Evolutionary conservation across 2,888 invertebrate genomes (phyloP).

Genomic region (Xanthorhoe designata): DNA sequence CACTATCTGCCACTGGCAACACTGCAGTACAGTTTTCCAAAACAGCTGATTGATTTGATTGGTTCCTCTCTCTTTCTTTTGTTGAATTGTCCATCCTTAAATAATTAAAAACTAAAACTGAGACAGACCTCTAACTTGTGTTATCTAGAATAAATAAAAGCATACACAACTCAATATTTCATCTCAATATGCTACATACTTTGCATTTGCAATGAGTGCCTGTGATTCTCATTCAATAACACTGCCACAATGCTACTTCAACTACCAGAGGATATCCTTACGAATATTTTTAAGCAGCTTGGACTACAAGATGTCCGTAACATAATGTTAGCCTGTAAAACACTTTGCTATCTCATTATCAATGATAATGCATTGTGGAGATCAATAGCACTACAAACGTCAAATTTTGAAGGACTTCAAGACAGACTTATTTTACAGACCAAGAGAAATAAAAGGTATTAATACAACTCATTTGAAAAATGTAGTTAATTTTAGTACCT

Average conservation of each 20-base stretch:
- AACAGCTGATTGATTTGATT: too few relatives aligned
- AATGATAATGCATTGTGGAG: slow-evolving; percentile 70
- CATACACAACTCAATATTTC: not conserved
- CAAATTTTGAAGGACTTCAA: slow-evolving; percentile 4
- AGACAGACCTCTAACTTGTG: too few relatives aligned
- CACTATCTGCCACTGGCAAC: too few relatives aligned
- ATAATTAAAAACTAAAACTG: too few relatives aligned
- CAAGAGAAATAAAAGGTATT: slow-evolving; percentile 49
- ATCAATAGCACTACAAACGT: slow-evolving; percentile 25
- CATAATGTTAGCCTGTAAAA: slow-evolving; percentile 71
- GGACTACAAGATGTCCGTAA: slow-evolving; percentile 60
- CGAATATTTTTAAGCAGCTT: slow-evolving; percentile 63
- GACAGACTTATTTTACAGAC: slow-evolving; percentile 54
- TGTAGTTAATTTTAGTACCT: too few relatives aligned
- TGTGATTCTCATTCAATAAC: slow-evolving; percentile 13
- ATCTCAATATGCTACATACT: not conserved
- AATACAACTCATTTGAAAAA: too few relatives aligned
- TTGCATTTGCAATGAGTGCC: not conserved
- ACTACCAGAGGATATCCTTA: slow-evolving; percentile 68
- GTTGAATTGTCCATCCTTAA: too few relatives aligned
- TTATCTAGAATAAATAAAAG: not conserved
- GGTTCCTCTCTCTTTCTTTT: too few relatives aligned
- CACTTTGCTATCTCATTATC: slow-evolving; percentile 58
- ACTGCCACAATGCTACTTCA: slow-evolving; percentile 44
- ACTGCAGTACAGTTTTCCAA: too few relatives aligned